phyloP scores from a whole-genome alignment of 2,113 vertebrate species.

The Nanorana parkeri region DNA sequence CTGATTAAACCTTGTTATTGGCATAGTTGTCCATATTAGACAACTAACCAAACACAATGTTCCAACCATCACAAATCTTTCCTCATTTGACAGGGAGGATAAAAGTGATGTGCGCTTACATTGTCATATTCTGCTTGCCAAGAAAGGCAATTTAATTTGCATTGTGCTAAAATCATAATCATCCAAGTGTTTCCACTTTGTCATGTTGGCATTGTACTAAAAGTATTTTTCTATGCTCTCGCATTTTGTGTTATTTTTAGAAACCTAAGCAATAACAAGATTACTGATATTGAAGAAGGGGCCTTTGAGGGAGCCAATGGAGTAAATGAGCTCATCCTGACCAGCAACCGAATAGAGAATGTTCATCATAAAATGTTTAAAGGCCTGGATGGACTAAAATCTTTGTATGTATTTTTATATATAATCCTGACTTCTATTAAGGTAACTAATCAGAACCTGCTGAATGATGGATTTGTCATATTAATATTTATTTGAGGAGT shows the following conservation, averaged over 20 bases:
- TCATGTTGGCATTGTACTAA: not conserved
- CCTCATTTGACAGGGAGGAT: not conserved
- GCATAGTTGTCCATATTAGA: not conserved
- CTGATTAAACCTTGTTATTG: not conserved
- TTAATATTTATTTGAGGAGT: no score
- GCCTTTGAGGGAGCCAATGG: conserved; percentile 93
- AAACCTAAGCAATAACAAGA: conserved; percentile 98
- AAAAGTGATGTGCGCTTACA: conserved; percentile 8
- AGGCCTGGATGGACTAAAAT: conserved; percentile 91
- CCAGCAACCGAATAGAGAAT: conserved; percentile 92
- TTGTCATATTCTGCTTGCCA: conserved; percentile 6
- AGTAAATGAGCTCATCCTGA: conserved; percentile 93
- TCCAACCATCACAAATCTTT: not conserved
- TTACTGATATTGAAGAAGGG: conserved; percentile 97
- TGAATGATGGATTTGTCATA: no score
- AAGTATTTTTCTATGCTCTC: not conserved
- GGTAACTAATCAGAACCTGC: no score
- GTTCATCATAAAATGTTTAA: conserved; percentile 93
- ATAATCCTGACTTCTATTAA: not conserved
- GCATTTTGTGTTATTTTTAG: conserved; percentile 68
- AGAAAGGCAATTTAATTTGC: not conserved
- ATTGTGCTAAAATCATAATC: not conserved
- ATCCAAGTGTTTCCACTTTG: not conserved
- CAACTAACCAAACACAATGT: not conserved
- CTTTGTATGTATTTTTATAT: conserved; percentile 82